phyloP scores from a whole-genome alignment of 2,113 vertebrate species.

The Hirundichthys speculiger region DNA sequence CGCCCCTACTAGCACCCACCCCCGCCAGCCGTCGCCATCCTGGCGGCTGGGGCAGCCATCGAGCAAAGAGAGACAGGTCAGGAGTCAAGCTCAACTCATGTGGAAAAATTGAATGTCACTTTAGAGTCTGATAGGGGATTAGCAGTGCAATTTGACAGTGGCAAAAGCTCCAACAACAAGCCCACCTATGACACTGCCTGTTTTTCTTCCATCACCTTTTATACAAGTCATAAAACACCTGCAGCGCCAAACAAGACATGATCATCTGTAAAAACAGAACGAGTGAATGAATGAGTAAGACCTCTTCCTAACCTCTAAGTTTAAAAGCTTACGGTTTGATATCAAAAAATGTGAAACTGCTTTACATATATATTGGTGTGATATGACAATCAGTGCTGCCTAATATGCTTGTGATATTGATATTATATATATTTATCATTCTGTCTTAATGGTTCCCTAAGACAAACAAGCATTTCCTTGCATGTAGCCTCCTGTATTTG shows the following conservation, averaged over 20 bases:
- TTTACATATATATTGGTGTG: neutral
- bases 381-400: neutral
- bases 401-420: neutral
- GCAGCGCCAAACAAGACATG: constrained; percentile 38
- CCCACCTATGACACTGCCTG: constrained; percentile 28
- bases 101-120: constrained; percentile 17
- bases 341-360: constrained; percentile 3
- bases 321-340: constrained; percentile 7
- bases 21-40: constrained; percentile 64
- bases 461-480: constrained; percentile 33
- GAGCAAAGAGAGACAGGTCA: constrained; percentile 78
- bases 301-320: neutral
- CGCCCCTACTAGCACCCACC: constrained; percentile 92
- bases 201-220: constrained; percentile 55
- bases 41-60: constrained; percentile 73
- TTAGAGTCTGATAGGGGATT: constrained; percentile 33
- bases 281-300: constrained; percentile 8
- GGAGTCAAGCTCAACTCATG: neutral
- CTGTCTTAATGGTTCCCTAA: constrained; percentile 6
- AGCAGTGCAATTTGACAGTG: constrained; percentile 26
- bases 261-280: constrained; percentile 54
- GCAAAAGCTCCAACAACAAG: constrained; percentile 42
- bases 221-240: constrained; percentile 53
- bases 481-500: constrained; percentile 40
- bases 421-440: neutral